A percentile compares a stretch with the other conserved stretches of the same genome.
phyloP scores from a whole-genome alignment of 2,113 vertebrate genomes.

The Arenaria interpres region DNA sequence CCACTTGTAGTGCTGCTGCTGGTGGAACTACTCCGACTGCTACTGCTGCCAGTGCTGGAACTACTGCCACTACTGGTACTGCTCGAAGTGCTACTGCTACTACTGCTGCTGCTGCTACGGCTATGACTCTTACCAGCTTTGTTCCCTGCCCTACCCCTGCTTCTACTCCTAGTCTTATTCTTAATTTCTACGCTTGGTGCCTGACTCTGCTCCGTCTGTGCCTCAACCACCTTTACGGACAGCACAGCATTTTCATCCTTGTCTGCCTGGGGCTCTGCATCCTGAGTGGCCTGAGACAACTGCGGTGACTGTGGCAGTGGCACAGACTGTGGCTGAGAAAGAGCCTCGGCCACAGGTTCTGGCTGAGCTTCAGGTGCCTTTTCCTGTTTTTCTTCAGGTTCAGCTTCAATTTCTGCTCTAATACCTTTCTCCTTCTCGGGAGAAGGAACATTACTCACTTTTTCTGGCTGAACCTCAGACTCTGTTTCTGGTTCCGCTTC shows the following conservation, averaged over 20 bases:
- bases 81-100: slow-evolving; percentile 78
- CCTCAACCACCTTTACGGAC: slow-evolving; percentile 67
- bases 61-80: slow-evolving; percentile 80
- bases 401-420: slow-evolving; percentile 69
- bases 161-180: slow-evolving; percentile 77
- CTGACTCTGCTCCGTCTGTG: slow-evolving; percentile 66
- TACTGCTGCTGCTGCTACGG: slow-evolving; percentile 80
- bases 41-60: slow-evolving; percentile 83
- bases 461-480: slow-evolving; percentile 72
- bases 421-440: slow-evolving; percentile 67
- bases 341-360: slow-evolving; percentile 55
- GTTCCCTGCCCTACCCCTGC: slow-evolving; percentile 79
- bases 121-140: slow-evolving; percentile 79
- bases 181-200: slow-evolving; percentile 53
- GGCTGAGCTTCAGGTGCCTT: slow-evolving; percentile 65
- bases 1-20: slow-evolving; percentile 83
- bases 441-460: slow-evolving; percentile 67
- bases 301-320: slow-evolving; percentile 61
- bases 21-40: slow-evolving; percentile 85
- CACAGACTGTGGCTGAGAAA: slow-evolving; percentile 56
- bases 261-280: slow-evolving; percentile 69
- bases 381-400: slow-evolving; percentile 71
- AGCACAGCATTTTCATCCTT: slow-evolving; percentile 68
- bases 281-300: slow-evolving; percentile 67
- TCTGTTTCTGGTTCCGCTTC: slow-evolving; percentile 75